phyloP scores from a whole-genome alignment of 1,140 invertebrate species.

The Polypedilum pembai region DNA sequence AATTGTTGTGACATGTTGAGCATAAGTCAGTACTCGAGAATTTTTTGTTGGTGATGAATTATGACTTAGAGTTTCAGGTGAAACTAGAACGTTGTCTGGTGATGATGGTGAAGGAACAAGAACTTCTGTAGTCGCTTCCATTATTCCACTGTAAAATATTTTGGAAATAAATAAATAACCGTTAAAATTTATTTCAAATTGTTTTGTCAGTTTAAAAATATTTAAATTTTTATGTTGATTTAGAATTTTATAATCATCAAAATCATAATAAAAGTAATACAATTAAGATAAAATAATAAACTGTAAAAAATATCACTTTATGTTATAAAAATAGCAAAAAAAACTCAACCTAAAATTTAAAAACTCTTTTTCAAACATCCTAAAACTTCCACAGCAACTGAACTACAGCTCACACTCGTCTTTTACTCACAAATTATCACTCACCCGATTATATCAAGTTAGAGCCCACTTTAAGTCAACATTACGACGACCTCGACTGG shows the following conservation, averaged over 20 bases:
- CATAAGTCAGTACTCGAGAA: conserved; percentile 34
- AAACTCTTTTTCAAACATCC: neutral
- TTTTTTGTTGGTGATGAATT: conserved; percentile 46
- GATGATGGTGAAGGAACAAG: conserved; percentile 60
- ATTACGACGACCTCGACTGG: neutral
- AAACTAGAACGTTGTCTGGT: conserved; percentile 61
- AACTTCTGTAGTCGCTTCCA: conserved; percentile 29
- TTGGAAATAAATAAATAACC: neutral
- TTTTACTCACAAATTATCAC: no score
- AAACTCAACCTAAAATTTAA: no score
- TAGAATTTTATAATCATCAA: no score
- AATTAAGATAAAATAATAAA: no score
- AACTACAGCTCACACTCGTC: neutral
- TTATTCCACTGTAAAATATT: conserved; percentile 30
- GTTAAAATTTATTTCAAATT: no score
- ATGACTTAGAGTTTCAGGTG: conserved; percentile 60
- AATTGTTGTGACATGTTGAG: conserved; percentile 41
- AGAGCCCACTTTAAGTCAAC: neutral
- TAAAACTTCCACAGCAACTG: neutral
- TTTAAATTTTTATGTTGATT: no score
- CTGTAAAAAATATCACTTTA: no score
- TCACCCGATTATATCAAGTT: no score
- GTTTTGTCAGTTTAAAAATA: no score
- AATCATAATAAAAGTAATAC: no score
- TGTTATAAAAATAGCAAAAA: no score